phyloP scores from a whole-genome alignment of 2,888 invertebrate species.

The Cryptus viduatorius region DNA sequence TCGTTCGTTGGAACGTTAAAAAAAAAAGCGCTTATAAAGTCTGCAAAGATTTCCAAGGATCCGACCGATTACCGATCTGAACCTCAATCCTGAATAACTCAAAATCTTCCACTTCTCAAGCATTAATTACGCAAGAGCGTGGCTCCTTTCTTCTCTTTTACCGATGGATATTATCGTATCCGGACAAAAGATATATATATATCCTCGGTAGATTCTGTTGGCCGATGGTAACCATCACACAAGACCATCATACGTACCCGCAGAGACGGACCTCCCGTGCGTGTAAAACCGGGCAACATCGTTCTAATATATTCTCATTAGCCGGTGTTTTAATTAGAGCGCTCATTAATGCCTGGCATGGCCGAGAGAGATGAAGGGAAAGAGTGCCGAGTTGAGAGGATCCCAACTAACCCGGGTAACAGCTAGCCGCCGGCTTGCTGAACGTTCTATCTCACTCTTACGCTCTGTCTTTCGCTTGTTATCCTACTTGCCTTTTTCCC shows the following conservation, averaged over 20 bases:
- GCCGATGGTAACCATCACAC: conserved; percentile 12
- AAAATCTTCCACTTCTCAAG: not conserved
- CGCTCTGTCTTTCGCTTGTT: conserved; percentile 23
- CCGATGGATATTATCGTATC: conserved; percentile 22
- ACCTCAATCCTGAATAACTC: not conserved
- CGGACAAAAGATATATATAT: conserved; percentile 30
- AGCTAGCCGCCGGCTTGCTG: conserved; percentile 39
- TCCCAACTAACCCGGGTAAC: conserved; percentile 41
- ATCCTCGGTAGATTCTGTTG: conserved; percentile 18
- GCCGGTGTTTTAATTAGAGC: conserved; percentile 82
- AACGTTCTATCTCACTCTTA: conserved; percentile 36
- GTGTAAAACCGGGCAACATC: conserved; percentile 71
- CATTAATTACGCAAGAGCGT: conserved; percentile 2
- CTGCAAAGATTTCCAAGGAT: not conserved
- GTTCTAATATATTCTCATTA: conserved; percentile 83
- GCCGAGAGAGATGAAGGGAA: conserved; percentile 51
- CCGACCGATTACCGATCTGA: not conserved
- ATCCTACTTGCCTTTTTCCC: conserved; percentile 37
- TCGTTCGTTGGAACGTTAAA: not conserved
- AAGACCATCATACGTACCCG: conserved; percentile 34
- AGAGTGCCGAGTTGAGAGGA: conserved; percentile 35
- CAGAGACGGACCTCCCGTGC: conserved; percentile 67
- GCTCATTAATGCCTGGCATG: conserved; percentile 80
- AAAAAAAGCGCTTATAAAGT: not conserved
- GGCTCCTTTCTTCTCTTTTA: conserved; percentile 23